Evolutionary conservation across 2,113 vertebrate species (phyloP), one percentile per base, ranked within the genome.

Genomic region (Panthera tigris): DNA sequence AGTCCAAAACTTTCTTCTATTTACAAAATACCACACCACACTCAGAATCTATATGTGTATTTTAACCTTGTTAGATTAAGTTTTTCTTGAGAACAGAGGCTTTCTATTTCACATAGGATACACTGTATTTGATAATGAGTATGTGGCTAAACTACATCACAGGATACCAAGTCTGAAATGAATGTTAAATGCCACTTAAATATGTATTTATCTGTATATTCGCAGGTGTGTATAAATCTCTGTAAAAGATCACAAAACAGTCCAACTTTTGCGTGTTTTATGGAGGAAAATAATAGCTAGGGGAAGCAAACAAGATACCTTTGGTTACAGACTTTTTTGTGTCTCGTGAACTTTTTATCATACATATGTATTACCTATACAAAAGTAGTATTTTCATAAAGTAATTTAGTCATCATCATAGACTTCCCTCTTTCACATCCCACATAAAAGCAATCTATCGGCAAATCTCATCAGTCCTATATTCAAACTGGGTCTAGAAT

Each of bases 111-210:
- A 39, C 36, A 65, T 2, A 83, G 7, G 1, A 33, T 13, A 89
- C 3, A 85, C 55, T 1, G 21, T 55, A 94, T 11, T 88, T 36
- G 45, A 41, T 33, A 83, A 96, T 69, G 25, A 91, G n/a, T 55
- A 82, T 12, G 25, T 89, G 55, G 55, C 27, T 94, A 71, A 86
- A 41, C 16, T 85, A 96, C 81, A 82, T 84, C 48, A 87, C 12
- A 87, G 50, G 78, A 82, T 18, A 95, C 4, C 31, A 86, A 48
- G 31, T 65, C 1, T 82, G 31, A 73, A 86, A 76, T 82, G 18
- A 97, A 92, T 65, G 23, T 73, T 48, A 93, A 82, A 89, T 73
- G 33, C 16, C 36, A 96, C 52, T 86, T 52, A 91, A 92, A 48
- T 5, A 81, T 36, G 5, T 79, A 88, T 74, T 61, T n/a, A 61